A percentile compares a stretch with the other conserved stretches of the same genome.
These are phyloP conservation scores for Syngnathus rostellatus DNA, from an alignment of 2,797 vertebrate genomes.

Conservation along the genomic window DNA sequence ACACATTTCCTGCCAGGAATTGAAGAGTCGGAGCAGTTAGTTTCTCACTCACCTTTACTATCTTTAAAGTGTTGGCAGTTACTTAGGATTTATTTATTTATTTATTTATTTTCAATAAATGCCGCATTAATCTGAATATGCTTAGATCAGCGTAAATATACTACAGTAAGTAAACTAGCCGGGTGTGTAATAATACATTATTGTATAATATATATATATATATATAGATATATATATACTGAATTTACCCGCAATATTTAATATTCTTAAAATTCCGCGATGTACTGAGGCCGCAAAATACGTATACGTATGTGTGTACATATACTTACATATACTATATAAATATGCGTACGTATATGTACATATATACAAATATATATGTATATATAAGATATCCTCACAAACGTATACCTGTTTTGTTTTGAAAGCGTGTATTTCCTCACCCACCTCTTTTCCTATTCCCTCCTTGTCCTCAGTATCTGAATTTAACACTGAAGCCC, in stretches of 20 bases:
- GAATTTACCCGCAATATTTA: too few species aligned
- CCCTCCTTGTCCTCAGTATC: slow-evolving; percentile 30
- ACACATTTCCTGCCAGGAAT: slow-evolving; percentile 39
- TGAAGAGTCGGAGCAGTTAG: slow-evolving; percentile 56
- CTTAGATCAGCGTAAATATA: slow-evolving; percentile 55
- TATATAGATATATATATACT: too few species aligned
- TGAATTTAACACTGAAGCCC: slow-evolving; percentile 50
- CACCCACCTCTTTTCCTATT: slow-evolving; percentile 26
- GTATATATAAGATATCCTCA: too few species aligned
- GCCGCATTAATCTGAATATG: slow-evolving; percentile 45
- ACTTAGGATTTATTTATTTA: slow-evolving; percentile 13
- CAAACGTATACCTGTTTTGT: not conserved
- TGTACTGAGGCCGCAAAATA: too few species aligned
- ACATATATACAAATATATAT: too few species aligned
- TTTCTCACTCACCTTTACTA: slow-evolving; percentile 46
- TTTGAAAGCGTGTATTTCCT: slow-evolving; percentile 8
- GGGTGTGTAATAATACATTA: slow-evolving; percentile 13
- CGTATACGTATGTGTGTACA: too few species aligned
- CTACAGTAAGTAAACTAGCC: slow-evolving; percentile 35
- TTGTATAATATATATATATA: not conserved
- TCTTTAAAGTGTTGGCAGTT: slow-evolving; percentile 51
- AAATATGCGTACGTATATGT: too few species aligned
- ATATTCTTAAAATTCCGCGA: too few species aligned
- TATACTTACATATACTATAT: too few species aligned
- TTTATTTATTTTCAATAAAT: slow-evolving; percentile 39